Evolutionary conservation across 2,888 invertebrate species (phyloP), one percentile per base, ranked within the genome.

Genomic region (Subacronicta megacephala): DNA sequence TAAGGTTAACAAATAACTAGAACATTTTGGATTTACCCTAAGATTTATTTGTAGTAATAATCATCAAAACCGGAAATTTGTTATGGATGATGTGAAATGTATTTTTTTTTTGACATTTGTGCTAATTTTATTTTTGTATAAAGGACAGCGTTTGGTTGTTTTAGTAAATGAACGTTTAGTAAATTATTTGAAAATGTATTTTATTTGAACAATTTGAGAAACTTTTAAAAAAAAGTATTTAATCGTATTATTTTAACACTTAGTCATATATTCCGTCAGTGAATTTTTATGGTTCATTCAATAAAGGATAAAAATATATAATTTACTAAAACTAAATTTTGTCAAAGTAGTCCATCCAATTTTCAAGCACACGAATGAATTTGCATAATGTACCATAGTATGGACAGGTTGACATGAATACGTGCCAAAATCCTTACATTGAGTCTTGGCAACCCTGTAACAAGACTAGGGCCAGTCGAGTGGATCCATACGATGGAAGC

Each of bases 401-500:
- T n/a, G 15, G 23, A 10, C 38, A 57, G 26, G 64, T 64, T 52
- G 51, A 57, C 57, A 70, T 63, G 44, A 54, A 56, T 38, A 52
- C 54, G 47, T 59, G 35, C 53, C 56, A 37, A 72, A 72, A 75
- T 69, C 65, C 77, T 69, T 58, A 53, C 50, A 65, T 23, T 16
- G 50, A 54, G 23, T 60, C 45, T 55, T 71, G 65, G 60, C 74
- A 75, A 58, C 75, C 75, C 77, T 75, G 47, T 72, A 69, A 75
- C 83, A 81, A 78, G 82, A 78, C 77, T 72, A 81, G 80, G 77
- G 69, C 77, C 74, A 79, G 79, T 75, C 75, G 63, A 87, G 85
- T 86, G 85, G 83, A 84, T 86, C 78, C 85, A 83, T 81, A 78
- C 79, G 85, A 85, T 82, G 85, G 80, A 84, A 81, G 81, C 84